A percentile compares a stretch with the other conserved stretches of the same genome.
Evolutionary conservation across 2,888 invertebrate species (phyloP).

Genomic region (Macrosiphum euphorbiae): DNA sequence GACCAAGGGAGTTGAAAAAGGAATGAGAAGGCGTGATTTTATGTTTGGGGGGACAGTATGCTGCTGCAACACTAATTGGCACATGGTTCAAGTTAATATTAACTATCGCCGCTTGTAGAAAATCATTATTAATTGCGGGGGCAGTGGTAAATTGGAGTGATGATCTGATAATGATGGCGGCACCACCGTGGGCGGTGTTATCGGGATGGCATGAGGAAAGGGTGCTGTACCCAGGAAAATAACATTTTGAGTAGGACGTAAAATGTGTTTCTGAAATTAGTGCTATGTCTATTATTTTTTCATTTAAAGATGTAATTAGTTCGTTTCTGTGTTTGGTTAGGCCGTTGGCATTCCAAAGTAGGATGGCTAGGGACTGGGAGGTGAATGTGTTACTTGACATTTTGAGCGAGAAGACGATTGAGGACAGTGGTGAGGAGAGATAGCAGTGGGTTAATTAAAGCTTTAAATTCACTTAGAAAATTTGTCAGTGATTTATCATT

Average conservation of each 20-base stretch:
- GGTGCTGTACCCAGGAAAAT: too few species aligned
- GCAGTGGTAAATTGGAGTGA: too few species aligned
- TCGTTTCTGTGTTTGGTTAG: not conserved
- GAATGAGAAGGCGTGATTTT: too few species aligned
- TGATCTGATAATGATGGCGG: not conserved
- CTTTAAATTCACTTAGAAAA: conserved; percentile 32
- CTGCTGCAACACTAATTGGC: too few species aligned
- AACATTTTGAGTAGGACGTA: not conserved
- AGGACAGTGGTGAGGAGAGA: conserved; percentile 27
- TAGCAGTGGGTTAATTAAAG: not conserved
- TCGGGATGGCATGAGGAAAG: too few species aligned
- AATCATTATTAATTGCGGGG: too few species aligned
- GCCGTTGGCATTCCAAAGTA: conserved; percentile 44
- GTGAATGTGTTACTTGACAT: not conserved
- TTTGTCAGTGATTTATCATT: not conserved
- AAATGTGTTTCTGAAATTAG: not conserved
- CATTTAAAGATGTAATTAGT: not conserved
- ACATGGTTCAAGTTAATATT: too few species aligned
- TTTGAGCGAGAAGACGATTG: not conserved
- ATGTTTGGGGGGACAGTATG: too few species aligned
- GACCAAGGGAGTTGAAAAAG: too few species aligned
- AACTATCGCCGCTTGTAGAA: too few species aligned
- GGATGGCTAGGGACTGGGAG: conserved; percentile 16
- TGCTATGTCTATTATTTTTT: conserved; percentile 10
- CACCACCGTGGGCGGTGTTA: not conserved